Evolutionary conservation across 2,113 vertebrate genomes (phyloP), one percentile per base, ranked within the genome.

Genomic region (Labeo rohita): DNA sequence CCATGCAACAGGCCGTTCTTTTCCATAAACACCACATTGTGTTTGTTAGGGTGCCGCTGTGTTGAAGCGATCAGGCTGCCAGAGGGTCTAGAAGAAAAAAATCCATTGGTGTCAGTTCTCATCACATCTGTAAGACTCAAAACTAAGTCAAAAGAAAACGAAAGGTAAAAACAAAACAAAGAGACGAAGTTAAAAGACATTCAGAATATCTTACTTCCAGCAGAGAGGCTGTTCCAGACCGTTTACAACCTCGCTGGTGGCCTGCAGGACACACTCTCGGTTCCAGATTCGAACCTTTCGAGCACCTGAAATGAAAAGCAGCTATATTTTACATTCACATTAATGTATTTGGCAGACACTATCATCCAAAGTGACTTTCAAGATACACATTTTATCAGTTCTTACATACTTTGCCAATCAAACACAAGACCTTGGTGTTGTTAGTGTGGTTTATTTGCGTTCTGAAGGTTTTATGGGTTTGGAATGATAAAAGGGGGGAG

Each of bases 1-100:
- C 98, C 98, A 12, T 99, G 98, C 89, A 98, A 94, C 80, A 99
- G 97, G 18, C 98, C 98, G 47, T 99, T 99, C 93, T 97, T 99
- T 93, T 99, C 98, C 94, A 99, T 87, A 91, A 99, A 99, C 81
- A 99, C 94, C 88, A 99, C 95, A 18, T 97, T 96, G 66, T 98
- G 94, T 84, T 97, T 97, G 92, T 99, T 98, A 83, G 95, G 96
- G 79, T 96, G 98, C 59, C 96, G 94, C 89, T 97, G 98, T 0
- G 96, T 96, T 80, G 96, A 96, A 10, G 97, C 96, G 61, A 99
- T 97, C 87, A 99, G 89, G 87, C 95, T 97, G 66, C 98, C 98
- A 0, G 97, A 98, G 0, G 98, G 97, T 87, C 98, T 99, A 91
- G 89, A 91, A 84, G 36, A 86, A 1, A 28, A 72, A 59, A 36